Conservation (phyloP, 2,888 invertebrate species). For the Leptopilina syphax region DNA sequence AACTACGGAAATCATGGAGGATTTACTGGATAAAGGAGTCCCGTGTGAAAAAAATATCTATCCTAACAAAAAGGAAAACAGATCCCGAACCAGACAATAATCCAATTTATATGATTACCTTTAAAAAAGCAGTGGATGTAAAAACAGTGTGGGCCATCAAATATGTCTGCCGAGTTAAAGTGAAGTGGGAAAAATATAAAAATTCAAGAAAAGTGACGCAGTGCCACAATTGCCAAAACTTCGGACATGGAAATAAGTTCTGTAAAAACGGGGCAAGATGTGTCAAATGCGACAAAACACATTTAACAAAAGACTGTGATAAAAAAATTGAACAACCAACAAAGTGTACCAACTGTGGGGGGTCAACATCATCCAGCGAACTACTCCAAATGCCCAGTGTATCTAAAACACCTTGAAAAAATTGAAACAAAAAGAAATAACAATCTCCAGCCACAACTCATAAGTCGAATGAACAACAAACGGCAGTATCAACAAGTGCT, state of each 20-base stretch:
- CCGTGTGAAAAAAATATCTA: neutral
- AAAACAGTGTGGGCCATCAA: neutral
- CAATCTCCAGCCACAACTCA: neutral
- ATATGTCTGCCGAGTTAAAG: slow-evolving; percentile 33
- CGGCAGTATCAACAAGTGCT: neutral
- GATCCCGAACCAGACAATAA: neutral
- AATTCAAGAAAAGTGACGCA: slow-evolving; percentile 47
- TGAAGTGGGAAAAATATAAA: slow-evolving; percentile 49
- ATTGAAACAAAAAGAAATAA: neutral
- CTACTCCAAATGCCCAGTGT: neutral
- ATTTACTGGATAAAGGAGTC: neutral
- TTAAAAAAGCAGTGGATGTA: neutral
- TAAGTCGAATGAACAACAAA: neutral
- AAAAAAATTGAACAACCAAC: neutral
- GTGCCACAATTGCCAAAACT: slow-evolving; percentile 51
- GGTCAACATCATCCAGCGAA: slow-evolving; percentile 12
- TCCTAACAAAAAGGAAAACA: neutral
- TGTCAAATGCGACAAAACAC: slow-evolving; percentile 30
- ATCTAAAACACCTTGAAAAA: neutral
- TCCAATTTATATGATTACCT: slow-evolving; percentile 28
- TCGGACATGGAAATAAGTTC: slow-evolving; percentile 23
- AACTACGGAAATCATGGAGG: neutral
- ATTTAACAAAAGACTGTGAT: neutral
- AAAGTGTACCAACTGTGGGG: slow-evolving; percentile 15
- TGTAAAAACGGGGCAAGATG: slow-evolving; percentile 36